A percentile compares a stretch with the other conserved stretches of the same genome.
Conservation (phyloP, 92 coral and sea anemone genomes). For the Porites divaricata region DNA sequence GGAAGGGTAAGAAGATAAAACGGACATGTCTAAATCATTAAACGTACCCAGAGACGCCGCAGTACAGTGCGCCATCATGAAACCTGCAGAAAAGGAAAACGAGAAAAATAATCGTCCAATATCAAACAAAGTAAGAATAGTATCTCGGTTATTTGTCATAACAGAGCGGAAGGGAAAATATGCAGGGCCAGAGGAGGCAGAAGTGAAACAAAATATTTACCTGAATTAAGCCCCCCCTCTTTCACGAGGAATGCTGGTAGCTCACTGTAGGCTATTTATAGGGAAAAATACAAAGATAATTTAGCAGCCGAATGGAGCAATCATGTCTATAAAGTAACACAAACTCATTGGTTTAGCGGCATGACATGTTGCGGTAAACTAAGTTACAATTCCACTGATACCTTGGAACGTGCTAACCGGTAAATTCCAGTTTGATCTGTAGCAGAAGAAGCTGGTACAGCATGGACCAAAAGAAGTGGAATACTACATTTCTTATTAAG, state of each 20-base stretch:
- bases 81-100: slow-evolving; percentile 56
- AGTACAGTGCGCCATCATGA: slow-evolving; percentile 96
- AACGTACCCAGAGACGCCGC: slow-evolving; percentile 91
- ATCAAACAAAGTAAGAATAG: too few species aligned
- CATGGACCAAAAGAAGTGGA: too few species aligned
- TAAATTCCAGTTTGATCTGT: too few species aligned
- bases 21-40: neutral
- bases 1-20: too few species aligned
- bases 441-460: too few species aligned
- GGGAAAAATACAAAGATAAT: neutral
- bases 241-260: slow-evolving; percentile 92
- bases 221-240: slow-evolving; percentile 96
- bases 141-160: too few species aligned
- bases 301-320: neutral
- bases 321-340: neutral
- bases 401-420: too few species aligned
- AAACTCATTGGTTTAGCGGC: too few species aligned
- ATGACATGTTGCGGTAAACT: too few species aligned
- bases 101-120: too few species aligned
- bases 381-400: too few species aligned
- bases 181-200: neutral
- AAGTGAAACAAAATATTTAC: slow-evolving; percentile 35
- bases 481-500: too few species aligned
- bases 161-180: neutral
- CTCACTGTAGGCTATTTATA: slow-evolving; percentile 82